Evolutionary conservation across 2,888 invertebrate genomes (phyloP).

Genomic region (Sphaeridia pumilis): DNA sequence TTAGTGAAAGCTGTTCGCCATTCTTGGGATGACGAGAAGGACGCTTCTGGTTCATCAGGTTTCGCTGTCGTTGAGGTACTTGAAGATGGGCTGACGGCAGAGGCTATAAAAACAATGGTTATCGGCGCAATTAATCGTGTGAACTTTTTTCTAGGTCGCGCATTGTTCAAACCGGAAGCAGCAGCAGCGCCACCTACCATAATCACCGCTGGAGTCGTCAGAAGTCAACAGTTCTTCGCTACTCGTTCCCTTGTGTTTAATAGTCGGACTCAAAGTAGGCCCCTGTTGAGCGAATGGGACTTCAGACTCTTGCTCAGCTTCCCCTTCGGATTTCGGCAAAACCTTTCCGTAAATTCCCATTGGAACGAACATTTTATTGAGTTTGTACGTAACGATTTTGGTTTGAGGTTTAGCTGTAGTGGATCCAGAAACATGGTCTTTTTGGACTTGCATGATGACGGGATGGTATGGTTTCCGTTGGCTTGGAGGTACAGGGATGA

Average conservation of each 20-base stretch:
- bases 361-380: slow-evolving; percentile 34
- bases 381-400: slow-evolving; percentile 24
- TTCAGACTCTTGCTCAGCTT: no score
- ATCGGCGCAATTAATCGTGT: no score
- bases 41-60: slow-evolving; percentile 1
- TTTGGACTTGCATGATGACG: slow-evolving; percentile 29
- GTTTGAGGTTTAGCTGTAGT: slow-evolving; percentile 17
- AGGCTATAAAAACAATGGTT: neutral
- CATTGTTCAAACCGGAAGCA: no score
- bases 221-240: slow-evolving; percentile 8
- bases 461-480: slow-evolving; percentile 31
- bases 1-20: slow-evolving; percentile 5
- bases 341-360: slow-evolving; percentile 33
- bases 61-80: neutral
- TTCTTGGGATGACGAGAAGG: neutral
- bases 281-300: neutral
- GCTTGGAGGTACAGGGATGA: slow-evolving; percentile 28
- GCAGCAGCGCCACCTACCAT: no score
- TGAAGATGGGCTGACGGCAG: neutral
- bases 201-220: slow-evolving; percentile 4
- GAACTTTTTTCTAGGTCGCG: no score
- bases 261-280: slow-evolving; percentile 3
- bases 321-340: slow-evolving; percentile 20
- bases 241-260: slow-evolving; percentile 11
- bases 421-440: slow-evolving; percentile 15